Conservation (phyloP, 2,797 vertebrate genomes). For the Melanotaenia trifasciata region DNA sequence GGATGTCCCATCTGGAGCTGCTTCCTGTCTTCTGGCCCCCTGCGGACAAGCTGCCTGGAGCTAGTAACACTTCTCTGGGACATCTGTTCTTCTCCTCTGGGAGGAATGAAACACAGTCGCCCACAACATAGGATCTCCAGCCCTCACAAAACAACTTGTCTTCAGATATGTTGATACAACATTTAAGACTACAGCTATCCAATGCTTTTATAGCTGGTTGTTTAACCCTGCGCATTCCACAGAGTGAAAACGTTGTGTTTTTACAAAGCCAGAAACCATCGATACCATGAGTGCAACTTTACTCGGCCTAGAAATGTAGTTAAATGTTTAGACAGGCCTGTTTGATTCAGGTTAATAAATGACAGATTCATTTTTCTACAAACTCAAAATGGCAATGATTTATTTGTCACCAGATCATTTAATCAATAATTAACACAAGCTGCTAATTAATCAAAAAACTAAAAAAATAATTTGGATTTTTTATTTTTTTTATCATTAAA, state of each 20-base stretch:
- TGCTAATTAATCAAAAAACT: neutral
- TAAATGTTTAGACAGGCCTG: too few relatives aligned
- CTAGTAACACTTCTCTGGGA: constrained; percentile 65
- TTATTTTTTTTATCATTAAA: too few relatives aligned
- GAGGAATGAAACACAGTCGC: constrained; percentile 63
- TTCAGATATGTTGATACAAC: constrained; percentile 41
- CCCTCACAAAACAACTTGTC: constrained; percentile 51
- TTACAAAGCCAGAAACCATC: too few relatives aligned
- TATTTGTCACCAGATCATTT: neutral
- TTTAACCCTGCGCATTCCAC: neutral
- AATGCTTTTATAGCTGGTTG: neutral
- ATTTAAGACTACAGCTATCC: neutral
- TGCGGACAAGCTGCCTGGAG: constrained; percentile 54
- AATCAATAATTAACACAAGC: neutral
- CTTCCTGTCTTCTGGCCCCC: constrained; percentile 65
- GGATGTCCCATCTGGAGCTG: constrained; percentile 79
- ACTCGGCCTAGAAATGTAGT: too few relatives aligned
- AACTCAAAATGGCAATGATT: neutral
- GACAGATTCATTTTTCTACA: neutral
- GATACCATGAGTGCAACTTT: too few relatives aligned
- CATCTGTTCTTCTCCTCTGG: constrained; percentile 75
- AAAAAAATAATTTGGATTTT: too few relatives aligned
- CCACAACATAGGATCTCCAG: constrained; percentile 20
- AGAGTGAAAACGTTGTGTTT: too few relatives aligned
- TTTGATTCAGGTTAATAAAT: too few relatives aligned